These are phyloP conservation scores for Tetragnatha montana DNA, from an alignment of 2,888 invertebrate species.

Conservation along the genomic window DNA sequence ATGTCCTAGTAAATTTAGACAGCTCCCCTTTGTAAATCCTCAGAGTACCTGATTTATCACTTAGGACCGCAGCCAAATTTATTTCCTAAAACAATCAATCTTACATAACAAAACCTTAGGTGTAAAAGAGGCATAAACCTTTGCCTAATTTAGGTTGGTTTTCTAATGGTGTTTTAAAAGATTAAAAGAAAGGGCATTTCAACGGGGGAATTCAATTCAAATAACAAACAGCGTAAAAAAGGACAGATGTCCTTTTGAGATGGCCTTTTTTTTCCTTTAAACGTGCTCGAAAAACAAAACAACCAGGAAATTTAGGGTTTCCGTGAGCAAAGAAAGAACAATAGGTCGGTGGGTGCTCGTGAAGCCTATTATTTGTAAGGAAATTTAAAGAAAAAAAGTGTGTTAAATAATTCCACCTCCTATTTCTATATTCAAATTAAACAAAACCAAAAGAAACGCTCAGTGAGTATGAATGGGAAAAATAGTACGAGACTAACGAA, in stretches of 20 bases:
- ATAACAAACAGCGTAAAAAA: background rate
- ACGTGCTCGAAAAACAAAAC: background rate
- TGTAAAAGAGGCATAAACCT: background rate
- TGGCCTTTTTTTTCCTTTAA: background rate
- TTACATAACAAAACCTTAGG: background rate
- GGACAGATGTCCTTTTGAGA: background rate
- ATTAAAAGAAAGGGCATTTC: background rate
- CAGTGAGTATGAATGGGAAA: background rate
- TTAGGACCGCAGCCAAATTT: background rate
- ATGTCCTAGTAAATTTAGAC: background rate
- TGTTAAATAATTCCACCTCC: slow-evolving; percentile 31
- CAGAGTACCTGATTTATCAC: background rate
- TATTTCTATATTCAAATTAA: slow-evolving; percentile 18
- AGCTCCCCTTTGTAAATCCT: background rate
- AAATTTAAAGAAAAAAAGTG: slow-evolving; percentile 20
- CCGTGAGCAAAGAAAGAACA: background rate
- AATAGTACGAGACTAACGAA: slow-evolving; percentile 23
- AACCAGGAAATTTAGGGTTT: background rate
- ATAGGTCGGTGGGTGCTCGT: background rate
- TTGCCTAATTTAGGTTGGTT: background rate
- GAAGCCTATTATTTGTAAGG: slow-evolving; percentile 33
- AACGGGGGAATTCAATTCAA: background rate
- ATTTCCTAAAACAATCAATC: background rate
- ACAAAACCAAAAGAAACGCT: background rate
- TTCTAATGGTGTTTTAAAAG: background rate